Evolutionary conservation across 2,113 vertebrate species (phyloP).

Genomic region (Accipiter virgatus): DNA sequence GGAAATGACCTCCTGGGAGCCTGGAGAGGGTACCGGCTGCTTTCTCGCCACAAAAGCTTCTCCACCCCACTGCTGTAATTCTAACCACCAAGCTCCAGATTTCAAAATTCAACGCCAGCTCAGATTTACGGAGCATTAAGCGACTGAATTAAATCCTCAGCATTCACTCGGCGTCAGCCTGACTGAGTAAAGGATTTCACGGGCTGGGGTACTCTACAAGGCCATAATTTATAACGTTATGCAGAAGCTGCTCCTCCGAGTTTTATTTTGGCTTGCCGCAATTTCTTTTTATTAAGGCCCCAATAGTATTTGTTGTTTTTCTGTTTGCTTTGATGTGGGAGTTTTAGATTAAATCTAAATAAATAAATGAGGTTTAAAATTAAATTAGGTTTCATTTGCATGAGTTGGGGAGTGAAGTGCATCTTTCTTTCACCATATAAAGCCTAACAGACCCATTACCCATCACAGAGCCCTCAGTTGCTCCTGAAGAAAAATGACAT

Average conservation of each 20-base stretch:
- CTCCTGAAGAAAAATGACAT: constrained; percentile 72
- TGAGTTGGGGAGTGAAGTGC: not conserved
- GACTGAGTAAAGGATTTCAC: constrained; percentile 64
- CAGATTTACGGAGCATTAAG: constrained; percentile 63
- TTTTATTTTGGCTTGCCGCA: constrained; percentile 58
- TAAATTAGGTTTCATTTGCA: constrained; percentile 51
- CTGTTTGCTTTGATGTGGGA: constrained; percentile 66
- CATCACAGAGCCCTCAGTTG: constrained; percentile 31
- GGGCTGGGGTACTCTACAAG: constrained; percentile 59
- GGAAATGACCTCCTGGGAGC: constrained; percentile 43
- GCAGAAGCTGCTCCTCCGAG: constrained; percentile 52
- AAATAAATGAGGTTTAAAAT: constrained; percentile 64
- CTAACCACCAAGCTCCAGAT: constrained; percentile 37
- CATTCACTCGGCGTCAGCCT: constrained; percentile 45
- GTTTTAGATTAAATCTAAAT: constrained; percentile 63
- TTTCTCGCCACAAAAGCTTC: constrained; percentile 4
- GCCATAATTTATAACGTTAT: constrained; percentile 57
- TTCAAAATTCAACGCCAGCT: constrained; percentile 38
- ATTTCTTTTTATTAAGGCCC: constrained; percentile 68
- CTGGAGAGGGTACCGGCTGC: not conserved
- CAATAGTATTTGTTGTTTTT: constrained; percentile 55
- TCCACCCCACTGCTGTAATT: constrained; percentile 19
- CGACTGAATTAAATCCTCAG: constrained; percentile 56
- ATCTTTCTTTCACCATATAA: constrained; percentile 36
- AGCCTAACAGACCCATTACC: constrained; percentile 27